Evolutionary conservation across 2,797 vertebrate genomes (phyloP).

Genomic region (Stomatorhinus walkeri): DNA sequence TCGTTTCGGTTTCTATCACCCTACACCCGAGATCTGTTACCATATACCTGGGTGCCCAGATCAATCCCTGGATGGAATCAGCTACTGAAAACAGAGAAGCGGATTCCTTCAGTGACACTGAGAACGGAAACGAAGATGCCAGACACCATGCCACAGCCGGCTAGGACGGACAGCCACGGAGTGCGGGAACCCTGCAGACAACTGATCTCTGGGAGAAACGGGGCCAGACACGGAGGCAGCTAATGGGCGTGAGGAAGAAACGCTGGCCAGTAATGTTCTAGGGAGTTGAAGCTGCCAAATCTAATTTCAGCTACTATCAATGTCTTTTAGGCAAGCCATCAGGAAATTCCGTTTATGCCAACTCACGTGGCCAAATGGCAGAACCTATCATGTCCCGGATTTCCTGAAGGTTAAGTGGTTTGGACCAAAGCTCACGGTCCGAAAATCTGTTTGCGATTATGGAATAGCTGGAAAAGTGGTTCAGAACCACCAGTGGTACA

Average conservation of each 20-base stretch:
- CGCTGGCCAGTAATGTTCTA: not conserved
- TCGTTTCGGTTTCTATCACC: not conserved
- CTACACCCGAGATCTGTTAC: not conserved
- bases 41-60: not conserved
- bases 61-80: not conserved
- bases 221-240: not conserved
- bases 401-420: not conserved
- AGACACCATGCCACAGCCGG: not conserved
- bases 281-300: not conserved
- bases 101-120: not conserved
- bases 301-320: constrained; percentile 6
- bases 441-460: not conserved
- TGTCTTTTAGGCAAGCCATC: not conserved
- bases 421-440: not conserved
- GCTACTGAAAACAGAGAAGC: not conserved
- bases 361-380: not conserved
- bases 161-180: not conserved
- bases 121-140: not conserved
- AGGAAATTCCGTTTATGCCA: not conserved
- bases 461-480: not conserved
- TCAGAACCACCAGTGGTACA: not conserved
- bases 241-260: not conserved
- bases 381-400: not conserved
- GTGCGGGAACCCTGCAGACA: not conserved
- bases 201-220: not conserved